Conservation (phyloP, 2,797 vertebrate species). For the Esox masquinongy region DNA sequence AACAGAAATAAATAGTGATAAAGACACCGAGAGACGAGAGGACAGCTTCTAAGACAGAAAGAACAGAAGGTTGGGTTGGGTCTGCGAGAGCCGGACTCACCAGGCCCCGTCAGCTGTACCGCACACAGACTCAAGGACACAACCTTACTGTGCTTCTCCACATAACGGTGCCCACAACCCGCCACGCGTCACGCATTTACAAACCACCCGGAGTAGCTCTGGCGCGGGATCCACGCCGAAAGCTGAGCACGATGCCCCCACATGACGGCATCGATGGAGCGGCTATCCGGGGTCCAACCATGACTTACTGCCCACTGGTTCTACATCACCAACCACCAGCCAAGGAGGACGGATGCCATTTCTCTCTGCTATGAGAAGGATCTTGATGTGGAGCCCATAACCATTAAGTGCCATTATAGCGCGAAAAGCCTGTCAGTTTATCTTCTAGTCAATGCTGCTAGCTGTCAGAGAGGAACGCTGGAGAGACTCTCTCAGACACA, state of each 20-base stretch:
- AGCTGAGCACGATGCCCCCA: background rate
- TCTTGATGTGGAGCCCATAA: conserved; percentile 86
- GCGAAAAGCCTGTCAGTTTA: conserved; percentile 85
- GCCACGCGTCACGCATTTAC: background rate
- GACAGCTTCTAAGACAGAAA: background rate
- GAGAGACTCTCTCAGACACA: conserved; percentile 5
- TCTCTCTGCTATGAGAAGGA: conserved; percentile 84
- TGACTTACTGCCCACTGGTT: background rate
- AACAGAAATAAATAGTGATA: conserved; percentile 1
- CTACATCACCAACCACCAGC: background rate
- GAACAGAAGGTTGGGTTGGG: background rate
- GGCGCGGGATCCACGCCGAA: background rate
- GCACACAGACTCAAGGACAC: background rate
- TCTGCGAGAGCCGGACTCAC: background rate
- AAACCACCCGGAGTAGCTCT: background rate
- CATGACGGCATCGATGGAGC: background rate
- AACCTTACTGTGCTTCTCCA: background rate
- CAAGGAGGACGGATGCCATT: conserved; percentile 72
- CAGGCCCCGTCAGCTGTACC: background rate
- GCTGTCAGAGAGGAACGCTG: conserved; percentile 34
- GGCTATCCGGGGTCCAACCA: background rate
- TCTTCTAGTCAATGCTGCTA: conserved; percentile 87
- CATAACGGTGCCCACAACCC: background rate
- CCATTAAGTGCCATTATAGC: conserved; percentile 89
- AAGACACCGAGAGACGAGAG: conserved; percentile 68